Base-by-base conservation (phyloP, 2,113 vertebrate species). In the Ictalurus punctatus region DNA sequence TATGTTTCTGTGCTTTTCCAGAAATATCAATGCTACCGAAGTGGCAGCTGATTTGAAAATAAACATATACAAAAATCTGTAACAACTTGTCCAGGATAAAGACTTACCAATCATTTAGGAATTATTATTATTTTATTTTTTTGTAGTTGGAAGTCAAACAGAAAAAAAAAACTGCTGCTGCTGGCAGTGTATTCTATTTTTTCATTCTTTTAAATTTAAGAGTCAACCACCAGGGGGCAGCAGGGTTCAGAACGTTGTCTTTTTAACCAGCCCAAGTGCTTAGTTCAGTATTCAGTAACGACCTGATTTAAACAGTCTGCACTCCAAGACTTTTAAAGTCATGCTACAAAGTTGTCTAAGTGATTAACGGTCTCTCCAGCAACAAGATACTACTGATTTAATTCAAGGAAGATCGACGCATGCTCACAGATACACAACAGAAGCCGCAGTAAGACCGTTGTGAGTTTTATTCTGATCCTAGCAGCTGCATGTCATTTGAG, bases 1-100 rank as follows among this genome's bases (percentile, higher is more conserved):
- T 93, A 81, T 90, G 94, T 90, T 76, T 81, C 37, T 78, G 58
- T 67, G 8, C 73, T 67, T 71, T 23, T 10, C 2, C 54, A 83
- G 8, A 59, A 23, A 83, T 21, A 48, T 69, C 21, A 40, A 61
- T 63, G 58, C 81, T 83, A 63, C 81, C 25, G 2, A 63, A 83
- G 2, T 82, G 54, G 25, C 82, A 85, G 52, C 65, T 27, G 65
- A 69, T 86, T 82, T 74, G 25, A 48, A 74, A 9, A n/a, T 12
- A 48, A 19, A 48, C 25, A 27, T 23, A 37, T 25, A 81, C 34
- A 63, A 23, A 69, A 56, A 65, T 40, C 78, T 59, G 25, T 48
- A 79, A 40, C 27, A n/a, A 82, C 63, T n/a, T n/a, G 61, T 37
- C 19, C 78, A 52, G 44, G 48, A 69, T 25, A 52, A 69, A 87